These are phyloP conservation scores for Neocloeon triangulifer DNA, from an alignment of 1,140 invertebrate genomes.

Conservation along the genomic window DNA sequence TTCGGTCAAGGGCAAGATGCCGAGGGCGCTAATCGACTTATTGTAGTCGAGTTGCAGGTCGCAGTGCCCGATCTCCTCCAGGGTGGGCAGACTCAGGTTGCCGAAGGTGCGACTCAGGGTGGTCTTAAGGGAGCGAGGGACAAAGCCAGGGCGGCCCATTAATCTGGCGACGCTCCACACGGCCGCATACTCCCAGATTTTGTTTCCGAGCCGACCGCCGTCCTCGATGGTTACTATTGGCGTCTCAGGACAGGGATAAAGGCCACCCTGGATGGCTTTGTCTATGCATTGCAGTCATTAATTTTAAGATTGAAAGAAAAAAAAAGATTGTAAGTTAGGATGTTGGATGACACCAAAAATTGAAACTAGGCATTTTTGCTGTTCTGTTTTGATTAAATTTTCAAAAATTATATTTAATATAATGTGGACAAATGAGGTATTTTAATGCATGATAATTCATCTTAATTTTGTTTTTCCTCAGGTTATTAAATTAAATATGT, in stretches of 20 bases:
- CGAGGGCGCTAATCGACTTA: not conserved
- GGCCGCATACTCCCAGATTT: slow-evolving; percentile 3
- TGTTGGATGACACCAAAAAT: no score
- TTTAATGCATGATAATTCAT: no score
- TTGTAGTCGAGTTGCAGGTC: not conserved
- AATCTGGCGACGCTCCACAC: not conserved
- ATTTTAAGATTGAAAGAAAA: no score
- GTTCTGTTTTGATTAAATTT: no score
- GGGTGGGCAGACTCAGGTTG: not conserved
- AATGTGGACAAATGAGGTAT: no score
- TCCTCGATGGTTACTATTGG: slow-evolving; percentile 1
- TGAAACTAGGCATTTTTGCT: no score
- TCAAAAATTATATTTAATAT: no score
- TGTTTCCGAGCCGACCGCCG: slow-evolving; percentile 3
- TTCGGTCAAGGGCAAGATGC: not conserved
- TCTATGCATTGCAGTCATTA: no score
- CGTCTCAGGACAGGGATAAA: not conserved
- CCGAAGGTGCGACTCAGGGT: not conserved
- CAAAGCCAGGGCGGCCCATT: not conserved
- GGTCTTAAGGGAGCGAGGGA: not conserved
- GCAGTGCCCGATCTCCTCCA: not conserved
- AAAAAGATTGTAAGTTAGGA: no score
- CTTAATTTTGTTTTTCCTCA: no score
- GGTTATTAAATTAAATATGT: no score
- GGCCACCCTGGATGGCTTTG: no score